These are phyloP conservation scores for Drosophila virilis DNA, from an alignment of 1,140 invertebrate species.

Conservation along the genomic window DNA sequence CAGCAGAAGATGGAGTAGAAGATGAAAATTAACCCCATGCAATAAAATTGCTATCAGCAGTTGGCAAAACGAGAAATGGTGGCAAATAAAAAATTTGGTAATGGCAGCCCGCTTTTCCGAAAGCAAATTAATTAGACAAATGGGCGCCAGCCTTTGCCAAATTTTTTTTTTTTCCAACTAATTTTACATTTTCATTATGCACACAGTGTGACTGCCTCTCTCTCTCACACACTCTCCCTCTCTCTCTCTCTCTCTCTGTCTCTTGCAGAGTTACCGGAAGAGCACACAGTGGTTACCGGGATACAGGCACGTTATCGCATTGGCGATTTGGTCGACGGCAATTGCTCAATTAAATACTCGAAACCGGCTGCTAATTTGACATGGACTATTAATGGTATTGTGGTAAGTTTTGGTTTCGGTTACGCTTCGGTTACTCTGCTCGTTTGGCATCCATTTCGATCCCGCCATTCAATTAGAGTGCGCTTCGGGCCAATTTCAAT, in stretches of 20 bases:
- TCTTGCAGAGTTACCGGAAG: conserved; percentile 88
- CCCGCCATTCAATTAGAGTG: conserved; percentile 52
- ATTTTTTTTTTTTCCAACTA: conserved; percentile 43
- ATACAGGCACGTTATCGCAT: conserved; percentile 89
- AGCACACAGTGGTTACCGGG: conserved; percentile 89
- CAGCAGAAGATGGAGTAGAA: conserved; percentile 8
- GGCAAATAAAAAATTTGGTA: conserved; percentile 27
- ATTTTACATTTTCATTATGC: conserved; percentile 74
- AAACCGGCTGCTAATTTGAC: conserved; percentile 93
- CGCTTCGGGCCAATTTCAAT: conserved; percentile 54
- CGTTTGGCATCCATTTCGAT: conserved; percentile 17
- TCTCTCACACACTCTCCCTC: conserved; percentile 33
- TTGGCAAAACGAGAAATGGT: conserved; percentile 21
- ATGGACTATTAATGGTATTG: conserved; percentile 92
- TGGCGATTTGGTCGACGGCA: conserved; percentile 89
- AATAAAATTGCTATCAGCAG: conserved; percentile 39
- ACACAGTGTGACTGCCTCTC: not conserved
- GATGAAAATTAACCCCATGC: not conserved
- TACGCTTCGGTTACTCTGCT: conserved; percentile 13
- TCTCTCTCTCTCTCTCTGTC: conserved; percentile 20
- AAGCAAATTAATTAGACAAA: conserved; percentile 81
- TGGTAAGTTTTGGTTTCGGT: conserved; percentile 86
- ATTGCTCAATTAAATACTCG: conserved; percentile 90
- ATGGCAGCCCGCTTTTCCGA: conserved; percentile 38
- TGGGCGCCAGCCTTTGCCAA: conserved; percentile 47